Evolutionary conservation across 1,140 invertebrate genomes (phyloP).

Genomic region (Calosoma granatense): DNA sequence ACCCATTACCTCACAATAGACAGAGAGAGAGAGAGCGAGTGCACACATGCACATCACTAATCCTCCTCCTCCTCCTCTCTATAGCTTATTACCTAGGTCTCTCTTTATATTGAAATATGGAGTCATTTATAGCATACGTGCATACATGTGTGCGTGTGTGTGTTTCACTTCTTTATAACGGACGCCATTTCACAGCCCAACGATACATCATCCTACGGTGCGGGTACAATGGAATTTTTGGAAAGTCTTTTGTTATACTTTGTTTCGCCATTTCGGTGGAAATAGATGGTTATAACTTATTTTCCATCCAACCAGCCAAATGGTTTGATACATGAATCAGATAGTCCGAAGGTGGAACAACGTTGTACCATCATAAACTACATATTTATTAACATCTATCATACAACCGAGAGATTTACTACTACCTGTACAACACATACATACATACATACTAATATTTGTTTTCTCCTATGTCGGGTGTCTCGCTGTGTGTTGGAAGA

Average conservation of each 20-base stretch:
- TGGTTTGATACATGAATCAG: no score
- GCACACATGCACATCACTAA: not conserved
- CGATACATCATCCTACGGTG: not conserved
- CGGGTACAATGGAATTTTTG: not conserved
- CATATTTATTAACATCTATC: no score
- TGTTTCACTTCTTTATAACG: not conserved
- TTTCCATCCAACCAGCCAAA: no score
- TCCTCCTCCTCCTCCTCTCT: not conserved
- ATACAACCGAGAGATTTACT: no score
- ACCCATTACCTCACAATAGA: not conserved
- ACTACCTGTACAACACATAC: no score
- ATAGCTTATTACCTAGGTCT: not conserved
- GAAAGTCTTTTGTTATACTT: not conserved
- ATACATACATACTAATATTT: no score
- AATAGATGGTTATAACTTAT: no score
- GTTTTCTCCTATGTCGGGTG: no score
- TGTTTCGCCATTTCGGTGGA: not conserved
- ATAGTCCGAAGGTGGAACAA: no score
- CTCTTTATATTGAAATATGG: not conserved
- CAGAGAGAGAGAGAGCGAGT: not conserved
- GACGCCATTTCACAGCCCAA: not conserved
- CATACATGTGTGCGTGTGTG: not conserved
- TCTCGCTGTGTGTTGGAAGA: no score
- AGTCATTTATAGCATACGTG: not conserved
- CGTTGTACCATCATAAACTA: no score